A percentile compares a stretch with the other conserved stretches of the same genome.
phyloP scores from a whole-genome alignment of 2,888 invertebrate genomes.

The Willowsia nigromaculata region DNA sequence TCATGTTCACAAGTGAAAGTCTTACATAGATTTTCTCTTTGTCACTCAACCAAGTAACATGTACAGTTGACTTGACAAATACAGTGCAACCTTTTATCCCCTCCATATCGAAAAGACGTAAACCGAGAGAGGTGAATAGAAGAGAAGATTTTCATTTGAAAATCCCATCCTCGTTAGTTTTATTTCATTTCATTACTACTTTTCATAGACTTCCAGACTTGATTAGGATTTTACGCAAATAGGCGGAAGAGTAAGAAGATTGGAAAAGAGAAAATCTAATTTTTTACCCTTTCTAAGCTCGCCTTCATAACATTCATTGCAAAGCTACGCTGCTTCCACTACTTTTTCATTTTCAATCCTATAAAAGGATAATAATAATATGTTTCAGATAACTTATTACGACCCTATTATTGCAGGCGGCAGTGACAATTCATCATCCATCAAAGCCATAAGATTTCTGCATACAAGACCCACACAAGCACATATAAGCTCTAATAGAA shows the following conservation, averaged over 20 bases:
- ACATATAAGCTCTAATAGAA: neutral
- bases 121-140: neutral
- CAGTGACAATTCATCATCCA: conserved; percentile 12
- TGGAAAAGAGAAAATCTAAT: conserved; percentile 51
- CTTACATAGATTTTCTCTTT: neutral
- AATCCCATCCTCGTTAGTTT: neutral
- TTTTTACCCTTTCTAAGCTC: neutral
- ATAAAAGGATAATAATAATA: neutral
- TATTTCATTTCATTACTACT: neutral
- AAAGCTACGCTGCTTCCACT: neutral
- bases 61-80: neutral
- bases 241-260: conserved; percentile 59
- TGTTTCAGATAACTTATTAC: conserved; percentile 4
- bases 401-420: neutral
- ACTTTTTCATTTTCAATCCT: conserved; percentile 15
- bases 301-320: neutral
- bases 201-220: conserved; percentile 38
- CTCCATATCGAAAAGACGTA: neutral
- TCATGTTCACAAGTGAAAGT: neutral
- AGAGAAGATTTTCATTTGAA: conserved; percentile 4
- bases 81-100: neutral
- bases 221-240: conserved; percentile 60
- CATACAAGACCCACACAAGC: neutral
- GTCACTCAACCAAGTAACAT: neutral
- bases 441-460: neutral